Evolutionary conservation across 2,888 invertebrate species (phyloP), one percentile per base, ranked within the genome.

Genomic region (Melieria picta): DNA sequence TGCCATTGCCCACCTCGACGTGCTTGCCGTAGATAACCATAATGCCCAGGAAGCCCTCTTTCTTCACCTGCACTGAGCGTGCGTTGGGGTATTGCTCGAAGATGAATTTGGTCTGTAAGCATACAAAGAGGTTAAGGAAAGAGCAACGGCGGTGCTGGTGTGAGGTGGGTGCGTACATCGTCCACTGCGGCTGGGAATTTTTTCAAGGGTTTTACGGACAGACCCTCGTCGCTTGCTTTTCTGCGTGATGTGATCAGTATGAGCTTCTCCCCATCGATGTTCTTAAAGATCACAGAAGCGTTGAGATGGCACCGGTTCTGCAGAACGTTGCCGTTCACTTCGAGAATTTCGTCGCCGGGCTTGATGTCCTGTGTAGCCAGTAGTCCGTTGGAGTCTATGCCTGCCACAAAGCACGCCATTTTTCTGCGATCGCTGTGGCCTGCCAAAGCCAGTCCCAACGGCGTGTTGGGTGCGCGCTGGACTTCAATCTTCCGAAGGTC

Each of bases 381-480:
- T 0, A 93, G 90, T 11, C 98, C 97, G 4, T 92, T 92, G 0
- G 97, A 95, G 86, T 97, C 93, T 68, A 99, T 89, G n/a, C 97
- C 98, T 79, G 97, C 97, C 46, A 99, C 92, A 87, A 98, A 98
- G 73, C 97, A 97, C 45, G 97, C 96, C 98, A 98, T 98, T 82
- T 94, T 93, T 83, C 92, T 94, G 62, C 97, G 91, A 87, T 98
- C 97, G 82, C 94, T 91, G 88, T 98, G 97, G 0, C 98, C 99
- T 0, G 98, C 96, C 77, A 99, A 88, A 69, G 96, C 95, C 75
- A 99, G 90, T 4, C 99, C 99, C 69, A 99, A 89, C 0, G 93
- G 93, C 0, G 93, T 94, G 72, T 91, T 91, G 45, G 91, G 89
- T 47, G 92, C 91, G 68, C 94, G 90, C 82, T 93, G 92, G 79